A percentile compares a stretch with the other conserved stretches of the same genome.
These are phyloP conservation scores for Luperina nickerlii DNA, from an alignment of 2,888 invertebrate genomes.

Conservation along the genomic window DNA sequence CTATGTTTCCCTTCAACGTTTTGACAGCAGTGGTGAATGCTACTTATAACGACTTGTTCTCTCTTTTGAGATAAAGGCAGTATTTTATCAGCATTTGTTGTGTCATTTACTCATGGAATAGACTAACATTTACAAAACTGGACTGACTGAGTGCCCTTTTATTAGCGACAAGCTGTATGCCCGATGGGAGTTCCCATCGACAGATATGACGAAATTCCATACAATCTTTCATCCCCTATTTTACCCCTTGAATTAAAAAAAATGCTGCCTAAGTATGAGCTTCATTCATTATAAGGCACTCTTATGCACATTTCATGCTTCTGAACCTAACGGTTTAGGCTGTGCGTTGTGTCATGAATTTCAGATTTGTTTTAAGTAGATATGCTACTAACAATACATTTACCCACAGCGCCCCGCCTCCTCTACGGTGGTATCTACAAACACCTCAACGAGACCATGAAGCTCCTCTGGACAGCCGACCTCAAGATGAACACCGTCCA, in stretches of 20 bases:
- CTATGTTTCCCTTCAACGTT: no score
- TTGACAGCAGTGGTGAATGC: background rate
- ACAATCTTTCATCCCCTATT: background rate
- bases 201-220: background rate
- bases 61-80: background rate
- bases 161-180: background rate
- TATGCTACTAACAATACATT: background rate
- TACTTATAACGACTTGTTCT: background rate
- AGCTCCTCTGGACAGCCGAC: conserved; percentile 96
- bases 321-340: background rate
- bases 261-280: background rate
- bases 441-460: conserved; percentile 97
- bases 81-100: no score
- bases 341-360: no score
- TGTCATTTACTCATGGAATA: no score
- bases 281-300: background rate
- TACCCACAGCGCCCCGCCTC: conserved; percentile 93
- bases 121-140: no score
- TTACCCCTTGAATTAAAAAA: background rate
- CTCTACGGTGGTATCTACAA: conserved; percentile 97
- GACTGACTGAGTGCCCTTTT: background rate
- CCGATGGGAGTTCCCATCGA: background rate
- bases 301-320: background rate
- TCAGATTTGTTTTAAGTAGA: background rate
- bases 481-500: conserved; percentile 97